A percentile compares a stretch with the other conserved stretches of the same genome.
These are phyloP conservation scores for Solenopsis fugax DNA, from an alignment of 1,140 invertebrate species.

Conservation along the genomic window DNA sequence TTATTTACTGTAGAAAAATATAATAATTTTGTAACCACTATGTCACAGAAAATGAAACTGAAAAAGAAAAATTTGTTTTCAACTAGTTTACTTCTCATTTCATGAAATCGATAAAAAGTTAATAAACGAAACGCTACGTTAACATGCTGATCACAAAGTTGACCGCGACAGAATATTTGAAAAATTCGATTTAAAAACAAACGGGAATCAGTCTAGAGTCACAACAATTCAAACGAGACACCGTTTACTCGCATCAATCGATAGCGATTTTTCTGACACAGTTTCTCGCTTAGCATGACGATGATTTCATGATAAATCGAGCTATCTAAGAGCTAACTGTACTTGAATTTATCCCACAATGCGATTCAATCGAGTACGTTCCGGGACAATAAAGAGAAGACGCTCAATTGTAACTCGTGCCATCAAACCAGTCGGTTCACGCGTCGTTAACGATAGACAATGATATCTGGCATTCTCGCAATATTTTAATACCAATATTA, in stretches of 20 bases:
- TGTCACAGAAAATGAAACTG: background rate
- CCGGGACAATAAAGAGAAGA: constrained; percentile 41
- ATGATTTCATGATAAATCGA: constrained; percentile 56
- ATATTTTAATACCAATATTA: constrained; percentile 2
- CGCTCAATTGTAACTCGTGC: background rate
- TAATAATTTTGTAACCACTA: background rate
- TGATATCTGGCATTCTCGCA: background rate
- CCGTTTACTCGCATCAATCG: constrained; percentile 16
- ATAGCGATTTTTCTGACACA: constrained; percentile 45
- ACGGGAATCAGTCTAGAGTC: constrained; percentile 20
- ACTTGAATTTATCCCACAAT: constrained; percentile 44
- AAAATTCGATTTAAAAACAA: constrained; percentile 9
- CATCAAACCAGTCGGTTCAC: constrained; percentile 3
- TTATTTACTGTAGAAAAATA: background rate
- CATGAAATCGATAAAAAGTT: background rate
- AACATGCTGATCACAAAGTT: background rate
- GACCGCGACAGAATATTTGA: background rate
- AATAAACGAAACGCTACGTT: background rate
- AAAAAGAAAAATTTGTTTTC: background rate
- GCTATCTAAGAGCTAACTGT: constrained; percentile 57
- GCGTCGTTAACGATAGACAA: constrained; percentile 20
- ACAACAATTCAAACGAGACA: constrained; percentile 4
- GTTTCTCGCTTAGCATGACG: constrained; percentile 38
- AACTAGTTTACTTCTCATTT: background rate
- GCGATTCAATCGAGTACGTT: constrained; percentile 37